These are phyloP conservation scores for Drosophila dunni DNA, from an alignment of 1,140 invertebrate species.

Conservation along the genomic window DNA sequence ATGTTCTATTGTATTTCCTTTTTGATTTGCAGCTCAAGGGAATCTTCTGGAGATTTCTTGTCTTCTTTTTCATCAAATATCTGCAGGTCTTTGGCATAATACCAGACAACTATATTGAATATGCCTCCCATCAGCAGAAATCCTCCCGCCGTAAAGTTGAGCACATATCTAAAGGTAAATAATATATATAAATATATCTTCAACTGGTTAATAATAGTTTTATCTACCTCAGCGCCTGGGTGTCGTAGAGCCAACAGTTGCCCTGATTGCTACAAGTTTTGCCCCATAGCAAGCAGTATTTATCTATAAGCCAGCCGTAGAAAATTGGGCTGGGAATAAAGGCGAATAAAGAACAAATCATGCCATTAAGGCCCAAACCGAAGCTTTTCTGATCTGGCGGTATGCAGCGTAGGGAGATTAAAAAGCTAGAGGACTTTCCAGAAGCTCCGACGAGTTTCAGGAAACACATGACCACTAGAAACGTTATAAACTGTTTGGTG, in stretches of 20 bases:
- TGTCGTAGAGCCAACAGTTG: slow-evolving; percentile 91
- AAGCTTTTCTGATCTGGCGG: slow-evolving; percentile 89
- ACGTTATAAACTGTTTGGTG: slow-evolving; percentile 87
- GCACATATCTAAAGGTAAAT: slow-evolving; percentile 84
- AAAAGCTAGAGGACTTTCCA: slow-evolving; percentile 88
- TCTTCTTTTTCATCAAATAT: slow-evolving; percentile 87
- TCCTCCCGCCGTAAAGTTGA: slow-evolving; percentile 88
- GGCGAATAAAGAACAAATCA: slow-evolving; percentile 87
- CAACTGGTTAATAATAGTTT: background rate
- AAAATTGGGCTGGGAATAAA: slow-evolving; percentile 90
- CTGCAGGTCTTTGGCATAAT: slow-evolving; percentile 88
- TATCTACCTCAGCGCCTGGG: slow-evolving; percentile 79
- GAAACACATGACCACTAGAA: slow-evolving; percentile 88
- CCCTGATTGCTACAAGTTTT: slow-evolving; percentile 89
- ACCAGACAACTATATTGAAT: slow-evolving; percentile 88
- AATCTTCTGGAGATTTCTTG: slow-evolving; percentile 25
- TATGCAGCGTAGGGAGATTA: slow-evolving; percentile 88
- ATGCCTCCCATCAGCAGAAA: slow-evolving; percentile 88
- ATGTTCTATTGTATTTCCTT: slow-evolving; percentile 4
- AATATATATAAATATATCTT: background rate
- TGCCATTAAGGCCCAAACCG: slow-evolving; percentile 88
- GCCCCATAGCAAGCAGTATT: slow-evolving; percentile 89
- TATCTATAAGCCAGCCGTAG: slow-evolving; percentile 90
- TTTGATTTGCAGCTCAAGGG: slow-evolving; percentile 16
- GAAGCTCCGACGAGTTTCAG: slow-evolving; percentile 88